Evolutionary conservation across 1,140 invertebrate genomes (phyloP).

Genomic region (Zaprionus inermis): DNA sequence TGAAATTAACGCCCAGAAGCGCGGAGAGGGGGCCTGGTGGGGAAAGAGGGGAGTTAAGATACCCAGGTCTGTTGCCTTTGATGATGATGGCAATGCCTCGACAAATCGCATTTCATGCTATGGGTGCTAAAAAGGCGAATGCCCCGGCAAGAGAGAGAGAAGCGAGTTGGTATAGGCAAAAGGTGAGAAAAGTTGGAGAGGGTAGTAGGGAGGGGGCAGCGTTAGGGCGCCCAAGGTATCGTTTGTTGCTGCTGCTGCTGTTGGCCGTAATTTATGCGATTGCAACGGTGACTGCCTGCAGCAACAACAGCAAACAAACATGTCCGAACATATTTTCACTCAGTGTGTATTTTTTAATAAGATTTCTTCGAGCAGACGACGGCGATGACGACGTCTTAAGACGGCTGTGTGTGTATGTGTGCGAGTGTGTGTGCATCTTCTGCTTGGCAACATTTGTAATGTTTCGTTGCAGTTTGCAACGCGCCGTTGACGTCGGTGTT

Average conservation of each 20-base stretch:
- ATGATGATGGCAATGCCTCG: conserved; percentile 54
- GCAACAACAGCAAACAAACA: conserved; percentile 60
- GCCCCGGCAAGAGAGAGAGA: conserved; percentile 47
- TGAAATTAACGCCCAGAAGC: conserved; percentile 52
- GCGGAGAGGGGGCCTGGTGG: background rate
- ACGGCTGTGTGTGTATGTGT: conserved; percentile 47
- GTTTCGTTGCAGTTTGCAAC: conserved; percentile 65
- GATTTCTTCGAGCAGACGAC: conserved; percentile 73
- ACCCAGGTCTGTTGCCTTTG: conserved; percentile 29
- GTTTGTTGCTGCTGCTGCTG: conserved; percentile 30
- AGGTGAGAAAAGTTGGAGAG: conserved; percentile 24
- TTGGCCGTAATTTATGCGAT: conserved; percentile 75
- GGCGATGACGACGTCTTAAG: conserved; percentile 73
- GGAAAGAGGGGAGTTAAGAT: background rate
- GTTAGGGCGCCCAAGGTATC: background rate
- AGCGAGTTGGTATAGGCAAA: conserved; percentile 38
- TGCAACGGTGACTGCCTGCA: conserved; percentile 79
- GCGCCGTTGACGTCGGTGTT: conserved; percentile 78
- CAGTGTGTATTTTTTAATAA: conserved; percentile 70
- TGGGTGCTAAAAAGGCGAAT: conserved; percentile 79
- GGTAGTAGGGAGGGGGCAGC: background rate
- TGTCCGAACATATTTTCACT: conserved; percentile 67
- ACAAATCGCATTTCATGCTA: conserved; percentile 73
- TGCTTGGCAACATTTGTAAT: conserved; percentile 75
- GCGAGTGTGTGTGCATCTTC: conserved; percentile 45